phyloP scores from a whole-genome alignment of 2,888 invertebrate genomes.

The Celastrina argiolus region DNA sequence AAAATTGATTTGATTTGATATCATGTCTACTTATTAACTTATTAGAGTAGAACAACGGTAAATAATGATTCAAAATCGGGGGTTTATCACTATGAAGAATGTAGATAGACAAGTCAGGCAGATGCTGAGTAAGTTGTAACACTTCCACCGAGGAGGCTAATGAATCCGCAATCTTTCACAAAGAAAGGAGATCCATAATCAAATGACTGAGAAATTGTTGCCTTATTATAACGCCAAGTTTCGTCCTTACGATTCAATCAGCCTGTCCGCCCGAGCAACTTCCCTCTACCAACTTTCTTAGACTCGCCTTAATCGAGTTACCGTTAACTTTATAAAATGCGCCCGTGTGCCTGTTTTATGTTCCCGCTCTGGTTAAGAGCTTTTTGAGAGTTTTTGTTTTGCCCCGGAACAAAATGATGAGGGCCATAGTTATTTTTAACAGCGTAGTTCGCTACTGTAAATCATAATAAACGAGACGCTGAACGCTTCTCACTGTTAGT shows the following conservation, averaged over 20 bases:
- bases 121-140: too few species aligned
- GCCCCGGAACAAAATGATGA: slow-evolving; percentile 24
- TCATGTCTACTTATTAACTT: too few species aligned
- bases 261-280: slow-evolving; percentile 46
- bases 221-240: slow-evolving; percentile 25
- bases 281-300: slow-evolving; percentile 54
- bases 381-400: slow-evolving; percentile 26
- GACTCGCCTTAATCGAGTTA: slow-evolving; percentile 66
- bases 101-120: too few species aligned
- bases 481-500: background rate
- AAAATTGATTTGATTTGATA: too few species aligned
- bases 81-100: too few species aligned
- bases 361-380: slow-evolving; percentile 53
- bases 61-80: too few species aligned
- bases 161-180: slow-evolving; percentile 21
- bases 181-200: slow-evolving; percentile 18
- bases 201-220: slow-evolving; percentile 25
- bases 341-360: slow-evolving; percentile 64
- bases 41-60: too few species aligned
- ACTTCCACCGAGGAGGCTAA: background rate
- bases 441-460: slow-evolving; percentile 18
- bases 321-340: slow-evolving; percentile 67
- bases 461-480: slow-evolving; percentile 22
- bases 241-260: slow-evolving; percentile 54
- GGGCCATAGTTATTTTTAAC: slow-evolving; percentile 21